Percentiles rank a stretch among this genome's conserved stretches.
Conservation (phyloP, 2,888 invertebrate genomes). For the Idaea biselata region DNA sequence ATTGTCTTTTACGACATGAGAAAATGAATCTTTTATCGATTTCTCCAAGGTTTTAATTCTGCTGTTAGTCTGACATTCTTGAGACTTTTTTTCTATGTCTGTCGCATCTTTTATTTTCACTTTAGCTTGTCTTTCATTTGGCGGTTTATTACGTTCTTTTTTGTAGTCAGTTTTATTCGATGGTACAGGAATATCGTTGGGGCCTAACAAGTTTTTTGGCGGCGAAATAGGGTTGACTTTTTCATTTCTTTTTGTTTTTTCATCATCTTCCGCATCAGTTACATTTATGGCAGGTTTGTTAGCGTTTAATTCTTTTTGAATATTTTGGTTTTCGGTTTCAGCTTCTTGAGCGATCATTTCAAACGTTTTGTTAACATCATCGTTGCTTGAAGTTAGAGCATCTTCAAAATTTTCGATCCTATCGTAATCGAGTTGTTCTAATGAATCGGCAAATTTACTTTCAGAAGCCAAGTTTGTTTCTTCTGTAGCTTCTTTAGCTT, state of each 20-base stretch:
- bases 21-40: conserved; percentile 42
- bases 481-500: conserved; percentile 21
- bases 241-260: conserved; percentile 39
- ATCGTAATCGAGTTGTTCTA: conserved; percentile 44
- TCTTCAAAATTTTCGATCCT: conserved; percentile 73
- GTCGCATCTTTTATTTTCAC: conserved; percentile 69
- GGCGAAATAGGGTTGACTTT: conserved; percentile 57
- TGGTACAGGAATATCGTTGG: conserved; percentile 75
- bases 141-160: conserved; percentile 74
- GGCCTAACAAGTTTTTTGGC: conserved; percentile 81
- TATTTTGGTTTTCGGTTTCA: conserved; percentile 27
- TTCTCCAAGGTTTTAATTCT: conserved; percentile 38
- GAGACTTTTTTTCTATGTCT: conserved; percentile 54
- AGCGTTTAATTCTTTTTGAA: conserved; percentile 28
- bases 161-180: conserved; percentile 77
- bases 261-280: conserved; percentile 53
- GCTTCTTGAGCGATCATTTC: conserved; percentile 65
- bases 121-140: conserved; percentile 60
- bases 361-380: conserved; percentile 68
- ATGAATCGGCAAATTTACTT: conserved; percentile 16
- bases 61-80: conserved; percentile 57
- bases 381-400: conserved; percentile 65
- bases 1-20: conserved; percentile 72
- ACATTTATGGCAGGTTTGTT: conserved; percentile 61
- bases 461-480: conserved; percentile 10